Conservation (phyloP, 2,888 invertebrate species). For the Oligia fasciuncula region DNA sequence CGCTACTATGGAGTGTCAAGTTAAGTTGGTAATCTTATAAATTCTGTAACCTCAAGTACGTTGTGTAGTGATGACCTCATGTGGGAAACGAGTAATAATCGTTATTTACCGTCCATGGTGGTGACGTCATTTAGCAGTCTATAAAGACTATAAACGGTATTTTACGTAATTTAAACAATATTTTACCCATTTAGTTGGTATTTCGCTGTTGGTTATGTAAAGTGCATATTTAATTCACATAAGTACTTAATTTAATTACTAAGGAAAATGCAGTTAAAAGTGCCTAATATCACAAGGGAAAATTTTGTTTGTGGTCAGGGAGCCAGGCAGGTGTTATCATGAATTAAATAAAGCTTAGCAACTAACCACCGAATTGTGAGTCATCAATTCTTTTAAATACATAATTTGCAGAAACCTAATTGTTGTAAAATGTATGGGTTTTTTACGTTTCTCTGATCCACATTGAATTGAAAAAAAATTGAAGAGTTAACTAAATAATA, state of each 20-base stretch:
- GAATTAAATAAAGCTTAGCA: slow-evolving; percentile 1
- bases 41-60: slow-evolving; percentile 37
- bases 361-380: neutral
- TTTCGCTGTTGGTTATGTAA: neutral
- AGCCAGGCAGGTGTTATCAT: neutral
- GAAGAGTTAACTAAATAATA: neutral
- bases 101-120: slow-evolving; percentile 46
- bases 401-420: neutral
- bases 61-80: slow-evolving; percentile 56
- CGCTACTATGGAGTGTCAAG: slow-evolving; percentile 22
- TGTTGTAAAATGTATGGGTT: neutral
- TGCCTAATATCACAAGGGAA: neutral
- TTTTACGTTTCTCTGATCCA: neutral
- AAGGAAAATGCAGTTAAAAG: slow-evolving; percentile 14
- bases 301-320: neutral
- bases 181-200: neutral
- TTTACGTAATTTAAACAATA: neutral
- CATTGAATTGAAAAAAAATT: neutral
- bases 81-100: slow-evolving; percentile 48
- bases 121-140: slow-evolving; percentile 51
- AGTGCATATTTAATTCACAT: neutral
- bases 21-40: slow-evolving; percentile 33
- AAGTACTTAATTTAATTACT: neutral
- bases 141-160: slow-evolving; percentile 9
- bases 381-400: slow-evolving; percentile 14